Percentiles rank a stretch among this genome's conserved stretches.
Conservation (phyloP, 2,113 vertebrate genomes). For the Laticauda laticaudata region DNA sequence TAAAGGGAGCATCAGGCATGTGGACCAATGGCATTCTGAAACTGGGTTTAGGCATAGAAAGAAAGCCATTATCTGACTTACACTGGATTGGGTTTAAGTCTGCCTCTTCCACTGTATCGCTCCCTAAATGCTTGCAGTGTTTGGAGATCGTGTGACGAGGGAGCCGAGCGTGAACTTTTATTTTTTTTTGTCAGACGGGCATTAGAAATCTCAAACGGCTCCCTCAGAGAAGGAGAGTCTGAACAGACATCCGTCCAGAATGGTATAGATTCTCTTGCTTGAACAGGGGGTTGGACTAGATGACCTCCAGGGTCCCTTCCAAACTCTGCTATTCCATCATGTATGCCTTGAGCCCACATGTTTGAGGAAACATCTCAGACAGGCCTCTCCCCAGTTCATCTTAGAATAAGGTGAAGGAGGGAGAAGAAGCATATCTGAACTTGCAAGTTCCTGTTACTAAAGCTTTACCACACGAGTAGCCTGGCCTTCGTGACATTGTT, state of each 20-base stretch:
- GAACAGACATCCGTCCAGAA: neutral
- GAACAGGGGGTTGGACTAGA: neutral
- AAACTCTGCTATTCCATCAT: neutral
- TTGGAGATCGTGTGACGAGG: neutral
- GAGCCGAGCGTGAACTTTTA: neutral
- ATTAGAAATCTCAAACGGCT: neutral
- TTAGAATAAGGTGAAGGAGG: neutral
- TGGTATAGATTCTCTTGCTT: neutral
- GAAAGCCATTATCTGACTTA: neutral
- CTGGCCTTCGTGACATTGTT: neutral
- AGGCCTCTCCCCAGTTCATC: neutral
- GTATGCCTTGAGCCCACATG: neutral
- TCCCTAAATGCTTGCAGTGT: neutral
- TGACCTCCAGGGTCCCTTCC: neutral
- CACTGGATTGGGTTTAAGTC: neutral
- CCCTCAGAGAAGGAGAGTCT: neutral
- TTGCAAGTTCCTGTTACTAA: neutral
- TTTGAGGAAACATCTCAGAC: neutral
- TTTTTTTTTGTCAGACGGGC: neutral
- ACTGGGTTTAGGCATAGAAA: neutral
- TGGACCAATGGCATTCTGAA: neutral
- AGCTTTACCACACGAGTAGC: neutral
- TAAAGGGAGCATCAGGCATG: neutral
- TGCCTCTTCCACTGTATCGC: no score
- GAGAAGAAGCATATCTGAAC: neutral